These are phyloP conservation scores for Rhincodon typus DNA, from an alignment of 2,797 vertebrate genomes.

Conservation along the genomic window DNA sequence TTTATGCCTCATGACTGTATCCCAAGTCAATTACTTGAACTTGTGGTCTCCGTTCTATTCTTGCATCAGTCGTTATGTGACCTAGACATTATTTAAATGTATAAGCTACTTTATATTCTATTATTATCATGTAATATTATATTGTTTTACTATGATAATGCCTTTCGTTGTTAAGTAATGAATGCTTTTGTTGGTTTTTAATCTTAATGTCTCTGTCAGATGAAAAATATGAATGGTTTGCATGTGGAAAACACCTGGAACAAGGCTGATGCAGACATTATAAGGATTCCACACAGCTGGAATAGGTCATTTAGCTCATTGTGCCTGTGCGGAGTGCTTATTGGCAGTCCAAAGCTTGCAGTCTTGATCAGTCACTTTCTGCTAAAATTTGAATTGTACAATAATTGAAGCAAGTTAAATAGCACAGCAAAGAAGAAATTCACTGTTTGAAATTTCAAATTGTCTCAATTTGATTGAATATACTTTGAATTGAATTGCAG, in stretches of 20 bases:
- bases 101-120: background rate
- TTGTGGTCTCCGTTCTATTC: constrained; percentile 20
- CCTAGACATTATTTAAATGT: background rate
- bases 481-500: background rate
- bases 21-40: constrained; percentile 6
- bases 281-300: background rate
- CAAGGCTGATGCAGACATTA: background rate
- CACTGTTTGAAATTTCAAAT: background rate
- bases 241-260: background rate
- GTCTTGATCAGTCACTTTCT: background rate
- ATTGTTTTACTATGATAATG: background rate
- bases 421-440: background rate
- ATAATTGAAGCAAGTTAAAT: background rate
- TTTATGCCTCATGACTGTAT: background rate
- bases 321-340: background rate
- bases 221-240: background rate
- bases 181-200: constrained; percentile 5
- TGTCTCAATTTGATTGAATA: background rate
- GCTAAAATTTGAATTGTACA: background rate
- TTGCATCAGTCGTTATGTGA: background rate
- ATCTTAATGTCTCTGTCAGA: background rate
- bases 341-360: background rate
- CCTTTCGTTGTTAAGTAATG: background rate
- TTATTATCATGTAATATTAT: background rate
- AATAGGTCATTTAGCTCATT: background rate